Evolutionary conservation across 2,113 vertebrate species (phyloP).

Genomic region (Oenanthe oenanthe): DNA sequence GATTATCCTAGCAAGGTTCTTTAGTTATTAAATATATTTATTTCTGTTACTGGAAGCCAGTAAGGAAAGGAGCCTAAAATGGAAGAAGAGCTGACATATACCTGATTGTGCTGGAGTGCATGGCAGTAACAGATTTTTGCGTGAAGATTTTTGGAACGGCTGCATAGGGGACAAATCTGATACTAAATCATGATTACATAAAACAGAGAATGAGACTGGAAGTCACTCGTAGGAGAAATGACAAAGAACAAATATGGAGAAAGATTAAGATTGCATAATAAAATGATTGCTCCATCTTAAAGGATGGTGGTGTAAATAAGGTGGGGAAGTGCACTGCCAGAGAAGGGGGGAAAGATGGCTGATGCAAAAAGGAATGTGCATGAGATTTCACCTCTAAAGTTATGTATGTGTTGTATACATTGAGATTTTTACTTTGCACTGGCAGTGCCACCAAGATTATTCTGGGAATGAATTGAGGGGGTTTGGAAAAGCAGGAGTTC

Average conservation of each 20-base stretch:
- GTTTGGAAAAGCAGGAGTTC: background rate
- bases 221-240: background rate
- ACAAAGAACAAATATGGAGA: background rate
- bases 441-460: background rate
- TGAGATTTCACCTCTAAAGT: background rate
- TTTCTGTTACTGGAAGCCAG: background rate
- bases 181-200: background rate
- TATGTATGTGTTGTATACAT: background rate
- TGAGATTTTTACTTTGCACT: background rate
- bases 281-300: background rate
- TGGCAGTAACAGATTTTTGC: background rate
- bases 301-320: background rate
- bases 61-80: background rate
- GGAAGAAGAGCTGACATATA: background rate
- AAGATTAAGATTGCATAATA: background rate
- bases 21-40: background rate
- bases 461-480: background rate
- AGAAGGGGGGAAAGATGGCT: background rate
- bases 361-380: background rate
- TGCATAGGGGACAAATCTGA: background rate
- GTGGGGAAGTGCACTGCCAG: background rate
- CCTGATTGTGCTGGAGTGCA: background rate
- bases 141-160: background rate
- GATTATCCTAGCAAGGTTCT: background rate
- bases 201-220: background rate